Evolutionary conservation across 2,797 vertebrate species (phyloP).

Genomic region (Bryconaethiops microstoma): DNA sequence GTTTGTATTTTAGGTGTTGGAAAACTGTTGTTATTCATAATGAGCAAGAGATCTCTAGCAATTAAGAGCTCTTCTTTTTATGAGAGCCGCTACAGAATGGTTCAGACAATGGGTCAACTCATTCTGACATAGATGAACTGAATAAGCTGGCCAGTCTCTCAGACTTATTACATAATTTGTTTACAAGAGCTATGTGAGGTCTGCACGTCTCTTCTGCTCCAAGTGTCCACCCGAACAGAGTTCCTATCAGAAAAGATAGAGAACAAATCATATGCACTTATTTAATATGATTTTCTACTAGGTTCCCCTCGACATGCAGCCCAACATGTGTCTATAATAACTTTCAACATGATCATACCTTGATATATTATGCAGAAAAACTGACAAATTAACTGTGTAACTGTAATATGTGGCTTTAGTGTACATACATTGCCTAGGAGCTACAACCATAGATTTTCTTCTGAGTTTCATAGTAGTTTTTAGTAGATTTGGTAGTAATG

Average conservation of each 20-base stretch:
- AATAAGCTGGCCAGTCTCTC: background rate
- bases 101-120: background rate
- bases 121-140: background rate
- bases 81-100: background rate
- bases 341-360: background rate
- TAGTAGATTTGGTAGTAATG: no score
- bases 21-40: background rate
- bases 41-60: background rate
- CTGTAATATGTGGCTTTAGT: no score
- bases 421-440: no score
- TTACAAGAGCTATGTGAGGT: background rate
- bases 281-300: background rate
- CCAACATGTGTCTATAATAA: background rate
- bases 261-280: background rate
- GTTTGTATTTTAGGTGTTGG: background rate
- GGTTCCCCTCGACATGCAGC: background rate
- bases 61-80: background rate
- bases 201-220: background rate
- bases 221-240: background rate
- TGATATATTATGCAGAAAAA: background rate
- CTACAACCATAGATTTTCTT: no score
- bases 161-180: background rate
- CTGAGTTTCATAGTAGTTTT: no score
- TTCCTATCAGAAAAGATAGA: background rate
- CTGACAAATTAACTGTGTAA: no score